Evolutionary conservation across 2,888 invertebrate genomes (phyloP).

Genomic region (Chalcis sispes): DNA sequence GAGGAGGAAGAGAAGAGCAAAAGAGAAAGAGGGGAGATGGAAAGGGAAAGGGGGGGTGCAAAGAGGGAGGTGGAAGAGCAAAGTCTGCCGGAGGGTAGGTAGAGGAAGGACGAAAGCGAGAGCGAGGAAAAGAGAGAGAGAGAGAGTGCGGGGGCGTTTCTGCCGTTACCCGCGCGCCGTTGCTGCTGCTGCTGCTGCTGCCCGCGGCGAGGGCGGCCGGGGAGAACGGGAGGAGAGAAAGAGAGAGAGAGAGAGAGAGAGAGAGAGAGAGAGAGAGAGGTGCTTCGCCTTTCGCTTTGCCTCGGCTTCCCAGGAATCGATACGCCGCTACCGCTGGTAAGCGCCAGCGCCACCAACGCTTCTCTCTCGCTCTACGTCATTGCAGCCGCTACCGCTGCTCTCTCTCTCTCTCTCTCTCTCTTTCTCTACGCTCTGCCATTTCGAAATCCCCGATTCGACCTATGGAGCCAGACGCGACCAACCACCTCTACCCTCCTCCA

Average conservation of each 20-base stretch:
- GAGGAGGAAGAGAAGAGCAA: constrained; percentile 48
- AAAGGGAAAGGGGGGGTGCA: constrained; percentile 55
- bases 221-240: neutral
- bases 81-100: constrained; percentile 57
- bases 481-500: constrained; percentile 3
- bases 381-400: constrained; percentile 65
- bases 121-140: constrained; percentile 54
- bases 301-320: constrained; percentile 71
- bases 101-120: constrained; percentile 58
- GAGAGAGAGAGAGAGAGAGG: constrained; percentile 58
- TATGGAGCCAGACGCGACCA: constrained; percentile 32
- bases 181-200: constrained; percentile 23
- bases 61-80: constrained; percentile 58
- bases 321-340: constrained; percentile 66
- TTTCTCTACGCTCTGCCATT: constrained; percentile 64
- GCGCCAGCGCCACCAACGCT: constrained; percentile 65
- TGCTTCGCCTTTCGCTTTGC: constrained; percentile 65
- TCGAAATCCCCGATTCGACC: constrained; percentile 56
- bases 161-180: constrained; percentile 41
- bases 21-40: constrained; percentile 59
- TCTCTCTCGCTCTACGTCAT: constrained; percentile 68
- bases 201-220: constrained; percentile 55
- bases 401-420: constrained; percentile 61
- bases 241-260: constrained; percentile 54
- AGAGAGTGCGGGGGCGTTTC: constrained; percentile 46